Evolutionary conservation across 37 sponge, comb jelly and placozoan species (phyloP), one percentile per base, ranked within the genome.

Genomic region (Oopsacas minuta): DNA sequence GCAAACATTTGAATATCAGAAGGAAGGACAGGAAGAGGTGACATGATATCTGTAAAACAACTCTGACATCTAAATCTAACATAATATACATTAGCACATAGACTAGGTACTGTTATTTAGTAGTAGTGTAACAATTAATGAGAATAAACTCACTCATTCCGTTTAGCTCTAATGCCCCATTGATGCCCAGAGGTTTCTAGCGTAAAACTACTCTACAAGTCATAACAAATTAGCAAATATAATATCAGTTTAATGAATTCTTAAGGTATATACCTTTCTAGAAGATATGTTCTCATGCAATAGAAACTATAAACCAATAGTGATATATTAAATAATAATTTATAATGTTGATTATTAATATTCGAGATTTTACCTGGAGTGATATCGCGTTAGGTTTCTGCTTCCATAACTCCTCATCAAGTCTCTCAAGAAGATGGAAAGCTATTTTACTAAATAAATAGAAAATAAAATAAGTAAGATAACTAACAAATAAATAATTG

Each of bases 391-490:
- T 61, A 25, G 75, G 75, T n/a, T 61, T 61, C 75, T 61, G 75
- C 30, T 61, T 61, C 75, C 75, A 61, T n/a, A 61, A 61, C 75
- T 61, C 75, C 22, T 61, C 75, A n/a, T 61, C 75, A 10, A 61
- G 30, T n/a, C 75, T 10, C 30, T 61, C 75, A 61, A 25, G 75
- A 25, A 61, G 30, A 20, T 3, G 22, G 28, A 61, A 61, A 32
- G 75, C 75, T 20, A 61, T 61, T 34, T 61, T 61, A 61, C 75
- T 61, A n/a, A 61, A n/a, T 61, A 61, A n/a, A n/a, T n/a, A n/a
- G n/a, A n/a, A n/a, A n/a, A n/a, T n/a, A n/a, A n/a, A n/a, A n/a
- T n/a, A n/a, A n/a, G n/a, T n/a, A n/a, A n/a, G n/a, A n/a, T n/a
- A n/a, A n/a, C n/a, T n/a, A n/a, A n/a, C n/a, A n/a, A n/a, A n/a